Evolutionary conservation across 2,888 invertebrate species (phyloP), one percentile per base, ranked within the genome.

Genomic region (Aporophyla lueneburgensis): DNA sequence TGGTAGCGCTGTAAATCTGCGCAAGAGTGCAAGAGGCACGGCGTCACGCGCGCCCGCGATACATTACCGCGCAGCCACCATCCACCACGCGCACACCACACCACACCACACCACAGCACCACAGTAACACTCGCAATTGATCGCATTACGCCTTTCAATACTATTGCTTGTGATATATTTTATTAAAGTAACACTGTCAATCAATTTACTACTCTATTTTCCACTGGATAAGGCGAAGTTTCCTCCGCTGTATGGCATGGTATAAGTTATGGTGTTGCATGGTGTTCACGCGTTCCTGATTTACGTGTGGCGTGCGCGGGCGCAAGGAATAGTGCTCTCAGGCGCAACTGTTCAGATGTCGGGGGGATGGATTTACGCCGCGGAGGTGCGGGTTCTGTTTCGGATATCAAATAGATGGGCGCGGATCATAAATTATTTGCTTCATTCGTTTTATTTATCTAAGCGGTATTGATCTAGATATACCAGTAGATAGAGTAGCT

Each of bases 211-310:
- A 78, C 79, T 54, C 49, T 87, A 82, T 68, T 1, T 0, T 10
- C 9, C 2, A 19, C 9, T 0, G 0, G 0, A 43, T 72, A 88
- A 71, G 49, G 69, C 58, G 27, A 10, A 43, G 40, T 81, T 77
- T 89, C 27, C 65, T 3, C 2, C 27, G 58, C 43, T 12, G 16
- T 7, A 9, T 21, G 12, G 14, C n/a, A 46, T 19, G 33, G 75
- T 63, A 75, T 87, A 89, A 86, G 81, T 83, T 84, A 82, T 84
- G 79, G 76, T 71, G 75, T 83, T 84, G 76, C 86, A 81, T 84
- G 83, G 79, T 86, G 81, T 89, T 90, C 91, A 89, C 89, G 87
- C 89, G 88, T 74, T 78, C 82, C 90, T 91, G 91, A 91, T 90
- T 90, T 90, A 91, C 89, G 87, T 86, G 78, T 79, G 80, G 84